phyloP scores from a whole-genome alignment of 2,113 vertebrate species.

The Scalopus aquaticus region DNA sequence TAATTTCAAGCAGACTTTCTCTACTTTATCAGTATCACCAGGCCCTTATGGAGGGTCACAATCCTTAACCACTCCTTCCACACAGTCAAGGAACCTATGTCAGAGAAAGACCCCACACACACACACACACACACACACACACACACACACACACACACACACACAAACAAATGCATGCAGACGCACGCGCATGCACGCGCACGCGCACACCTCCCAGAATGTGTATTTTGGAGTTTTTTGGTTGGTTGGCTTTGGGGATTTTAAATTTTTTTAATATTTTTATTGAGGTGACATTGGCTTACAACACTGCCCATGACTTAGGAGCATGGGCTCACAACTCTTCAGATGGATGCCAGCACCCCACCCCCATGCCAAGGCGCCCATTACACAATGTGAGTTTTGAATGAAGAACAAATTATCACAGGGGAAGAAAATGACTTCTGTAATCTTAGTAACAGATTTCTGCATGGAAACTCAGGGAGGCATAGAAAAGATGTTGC shows the following conservation, averaged over 20 bases:
- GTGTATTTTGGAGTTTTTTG: too few species aligned
- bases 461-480: not conserved
- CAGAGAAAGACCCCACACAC: not conserved
- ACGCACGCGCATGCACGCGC: too few species aligned
- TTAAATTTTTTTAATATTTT: too few species aligned
- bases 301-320: too few species aligned
- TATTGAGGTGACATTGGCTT: too few species aligned
- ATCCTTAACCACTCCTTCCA: not conserved
- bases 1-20: conserved; percentile 2
- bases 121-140: too few species aligned
- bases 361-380: not conserved
- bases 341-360: too few species aligned
- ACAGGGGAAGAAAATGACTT: not conserved
- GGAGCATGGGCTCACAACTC: too few species aligned
- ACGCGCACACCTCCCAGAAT: too few species aligned
- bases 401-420: not conserved
- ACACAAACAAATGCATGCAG: too few species aligned
- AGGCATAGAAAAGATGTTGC: not conserved
- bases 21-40: not conserved
- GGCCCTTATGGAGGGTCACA: not conserved
- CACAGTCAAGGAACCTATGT: not conserved
- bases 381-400: not conserved
- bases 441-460: not conserved
- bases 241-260: too few species aligned
- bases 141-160: too few species aligned